phyloP scores from a whole-genome alignment of 2,113 vertebrate species.

The Petroica traversi region DNA sequence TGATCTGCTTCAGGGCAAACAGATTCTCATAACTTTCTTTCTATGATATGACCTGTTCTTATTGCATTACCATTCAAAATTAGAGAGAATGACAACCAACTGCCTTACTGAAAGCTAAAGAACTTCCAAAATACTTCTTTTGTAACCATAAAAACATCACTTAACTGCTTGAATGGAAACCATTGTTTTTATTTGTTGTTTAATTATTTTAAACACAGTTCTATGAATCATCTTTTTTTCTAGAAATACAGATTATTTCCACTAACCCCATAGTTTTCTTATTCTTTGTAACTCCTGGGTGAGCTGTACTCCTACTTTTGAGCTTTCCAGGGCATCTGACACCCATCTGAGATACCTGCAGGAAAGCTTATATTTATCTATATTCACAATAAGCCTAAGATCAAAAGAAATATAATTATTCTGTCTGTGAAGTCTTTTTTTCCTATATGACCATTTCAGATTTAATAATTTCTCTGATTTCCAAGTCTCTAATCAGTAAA shows the following conservation, averaged over 20 bases:
- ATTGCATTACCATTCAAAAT: neutral
- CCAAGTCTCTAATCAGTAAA: slow-evolving; percentile 51
- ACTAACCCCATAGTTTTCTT: neutral
- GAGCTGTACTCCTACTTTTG: neutral
- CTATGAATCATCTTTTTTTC: neutral
- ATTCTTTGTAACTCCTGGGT: neutral
- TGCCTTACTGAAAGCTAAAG: neutral
- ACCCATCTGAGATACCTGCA: neutral
- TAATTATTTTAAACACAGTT: neutral
- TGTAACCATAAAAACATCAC: neutral
- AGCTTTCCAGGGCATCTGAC: neutral
- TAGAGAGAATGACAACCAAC: neutral
- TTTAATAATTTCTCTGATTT: slow-evolving; percentile 51
- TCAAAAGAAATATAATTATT: slow-evolving; percentile 42
- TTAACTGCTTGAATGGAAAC: neutral
- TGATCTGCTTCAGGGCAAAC: slow-evolving; percentile 33
- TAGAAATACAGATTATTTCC: neutral
- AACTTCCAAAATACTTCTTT: neutral
- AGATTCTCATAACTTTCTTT: slow-evolving; percentile 16
- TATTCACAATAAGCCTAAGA: neutral
- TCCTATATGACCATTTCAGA: slow-evolving; percentile 25
- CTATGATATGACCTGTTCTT: neutral
- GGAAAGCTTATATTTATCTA: slow-evolving; percentile 40
- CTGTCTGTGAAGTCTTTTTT: neutral
- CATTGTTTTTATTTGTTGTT: neutral